Percentiles rank a stretch among this genome's conserved stretches.
phyloP scores from a whole-genome alignment of 2,888 invertebrate genomes.

The Cerastoderma edule region DNA sequence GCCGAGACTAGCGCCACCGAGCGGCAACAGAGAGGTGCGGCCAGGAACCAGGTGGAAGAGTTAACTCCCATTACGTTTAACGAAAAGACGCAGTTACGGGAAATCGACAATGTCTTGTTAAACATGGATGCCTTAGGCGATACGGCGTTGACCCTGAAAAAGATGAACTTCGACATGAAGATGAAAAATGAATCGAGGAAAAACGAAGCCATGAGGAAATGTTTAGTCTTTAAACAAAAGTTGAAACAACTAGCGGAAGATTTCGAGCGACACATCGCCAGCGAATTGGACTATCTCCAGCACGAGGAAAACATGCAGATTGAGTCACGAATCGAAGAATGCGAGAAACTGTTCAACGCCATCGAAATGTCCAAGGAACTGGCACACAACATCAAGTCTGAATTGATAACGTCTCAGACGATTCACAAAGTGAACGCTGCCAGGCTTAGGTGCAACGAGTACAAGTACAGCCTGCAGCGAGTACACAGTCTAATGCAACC shows the following conservation, averaged over 20 bases:
- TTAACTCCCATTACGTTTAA: conserved; percentile 48
- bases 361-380: conserved; percentile 59
- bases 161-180: conserved; percentile 59
- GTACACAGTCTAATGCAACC: conserved; percentile 54
- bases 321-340: conserved; percentile 57
- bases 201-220: conserved; percentile 52
- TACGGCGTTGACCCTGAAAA: conserved; percentile 53
- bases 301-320: conserved; percentile 51
- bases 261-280: conserved; percentile 52
- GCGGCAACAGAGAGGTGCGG: conserved; percentile 11
- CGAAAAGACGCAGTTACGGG: conserved; percentile 57
- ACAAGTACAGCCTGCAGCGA: conserved; percentile 47
- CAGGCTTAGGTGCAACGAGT: conserved; percentile 51
- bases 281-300: conserved; percentile 51
- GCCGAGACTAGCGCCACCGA: conserved; percentile 28
- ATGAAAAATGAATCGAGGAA: conserved; percentile 55
- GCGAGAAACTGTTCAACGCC: conserved; percentile 51
- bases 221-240: conserved; percentile 43
- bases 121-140: conserved; percentile 52
- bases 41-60: conserved; percentile 28
- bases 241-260: conserved; percentile 57
- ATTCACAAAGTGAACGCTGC: conserved; percentile 54
- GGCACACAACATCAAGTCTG: conserved; percentile 48
- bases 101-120: conserved; percentile 52
- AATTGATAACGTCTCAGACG: conserved; percentile 52